Base-by-base conservation (phyloP, 92 coral and sea anemone genomes). In the Ricordea florida region DNA sequence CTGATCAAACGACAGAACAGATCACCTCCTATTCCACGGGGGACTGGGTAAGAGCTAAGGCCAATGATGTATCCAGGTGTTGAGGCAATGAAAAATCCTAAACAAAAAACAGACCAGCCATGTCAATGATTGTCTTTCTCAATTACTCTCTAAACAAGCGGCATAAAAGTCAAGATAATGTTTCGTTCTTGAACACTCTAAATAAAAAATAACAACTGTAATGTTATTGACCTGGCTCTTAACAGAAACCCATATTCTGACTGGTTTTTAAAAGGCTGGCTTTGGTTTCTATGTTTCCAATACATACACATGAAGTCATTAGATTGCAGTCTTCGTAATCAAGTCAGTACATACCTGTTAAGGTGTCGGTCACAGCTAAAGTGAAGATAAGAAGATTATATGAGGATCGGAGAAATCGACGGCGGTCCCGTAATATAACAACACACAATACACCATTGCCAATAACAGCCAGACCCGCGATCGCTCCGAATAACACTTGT, bases 1-100 rank as follows among this genome's bases (percentile, higher is more conserved):
- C 93, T 83, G 16, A 91, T 74, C 36, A 91, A 27, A 22, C 88
- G 78, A 40, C 93, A 91, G 47, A 78, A 87, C 66, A 91, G 2
- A 20, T 70, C 46, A n/a, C 97, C 92, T 26, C 35, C 45, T 2
- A 46, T 35, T 18, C 89, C 86, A 21, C 66, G 58, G n/a, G 74
- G 74, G 24, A 78, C 82, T 43, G 82, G 85, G 37, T 67, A 62
- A n/a, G 70, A 37, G 20, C 62, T 20, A 0, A 79, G 41, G 1
- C 63, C 57, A n/a, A 88, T 50, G 24, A 87, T 62, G 49, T 47
- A 88, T 10, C 78, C 75, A 10, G 93, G 93, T 7, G 93, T 88
- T 25, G 38, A 49, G 33, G 61, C 66, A 11, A 88, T 56, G 33
- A 83, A 88, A 0, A 33, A 13, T 31, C 74, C 74, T 66, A 15